A percentile compares a stretch with the other conserved stretches of the same genome.
Conservation (phyloP, 2,113 vertebrate species). For the Pheucticus melanocephalus region DNA sequence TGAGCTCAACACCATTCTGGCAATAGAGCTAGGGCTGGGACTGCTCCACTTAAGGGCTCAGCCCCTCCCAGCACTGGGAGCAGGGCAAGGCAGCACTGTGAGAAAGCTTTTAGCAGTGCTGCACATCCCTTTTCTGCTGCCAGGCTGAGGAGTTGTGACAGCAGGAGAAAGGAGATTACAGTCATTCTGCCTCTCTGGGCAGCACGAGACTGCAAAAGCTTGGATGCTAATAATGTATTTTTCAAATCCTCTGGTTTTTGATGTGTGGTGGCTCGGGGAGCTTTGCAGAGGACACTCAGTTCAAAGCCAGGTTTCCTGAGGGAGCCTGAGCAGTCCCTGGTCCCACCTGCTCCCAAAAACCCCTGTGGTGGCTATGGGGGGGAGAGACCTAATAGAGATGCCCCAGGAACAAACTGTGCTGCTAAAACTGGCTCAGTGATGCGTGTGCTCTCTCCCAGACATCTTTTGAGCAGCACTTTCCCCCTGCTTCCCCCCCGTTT, state of each 20-base stretch:
- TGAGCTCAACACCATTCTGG: neutral
- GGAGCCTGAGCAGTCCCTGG: neutral
- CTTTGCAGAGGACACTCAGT: neutral
- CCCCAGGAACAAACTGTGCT: neutral
- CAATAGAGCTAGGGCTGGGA: neutral
- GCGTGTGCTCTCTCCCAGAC: neutral
- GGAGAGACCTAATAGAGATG: neutral
- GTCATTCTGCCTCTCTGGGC: neutral
- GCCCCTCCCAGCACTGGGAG: neutral
- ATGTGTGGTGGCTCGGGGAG: neutral
- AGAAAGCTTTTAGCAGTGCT: neutral
- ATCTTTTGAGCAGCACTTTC: neutral
- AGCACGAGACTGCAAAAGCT: neutral
- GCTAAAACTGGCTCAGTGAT: neutral
- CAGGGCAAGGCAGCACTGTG: neutral
- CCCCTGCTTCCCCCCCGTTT: neutral
- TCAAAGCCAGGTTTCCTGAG: neutral
- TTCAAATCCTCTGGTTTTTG: neutral
- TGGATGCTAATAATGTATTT: neutral
- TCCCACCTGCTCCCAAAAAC: neutral
- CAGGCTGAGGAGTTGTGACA: neutral
- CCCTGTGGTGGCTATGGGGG: fast-evolving
- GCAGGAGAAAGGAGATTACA: neutral
- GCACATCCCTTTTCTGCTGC: neutral
- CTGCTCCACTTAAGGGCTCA: neutral